These are phyloP conservation scores for Eremobia ochroleuca DNA, from an alignment of 2,888 invertebrate genomes.

Conservation along the genomic window DNA sequence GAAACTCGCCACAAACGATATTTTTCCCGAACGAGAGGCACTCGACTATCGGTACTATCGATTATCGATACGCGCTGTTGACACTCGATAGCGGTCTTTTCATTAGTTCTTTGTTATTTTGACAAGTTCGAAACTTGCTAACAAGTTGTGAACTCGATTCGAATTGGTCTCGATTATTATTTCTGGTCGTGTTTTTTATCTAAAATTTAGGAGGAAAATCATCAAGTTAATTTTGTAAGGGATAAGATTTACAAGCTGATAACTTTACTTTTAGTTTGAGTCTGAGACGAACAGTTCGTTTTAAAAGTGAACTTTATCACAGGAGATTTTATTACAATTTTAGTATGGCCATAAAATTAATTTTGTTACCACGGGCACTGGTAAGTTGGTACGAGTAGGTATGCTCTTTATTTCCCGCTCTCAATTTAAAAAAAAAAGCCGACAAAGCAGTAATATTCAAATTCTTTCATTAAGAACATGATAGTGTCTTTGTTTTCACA, in stretches of 20 bases:
- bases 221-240: slow-evolving; percentile 13
- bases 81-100: slow-evolving; percentile 63
- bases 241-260: slow-evolving; percentile 27
- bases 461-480: not conserved
- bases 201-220: slow-evolving; percentile 1
- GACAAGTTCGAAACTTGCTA: slow-evolving; percentile 59
- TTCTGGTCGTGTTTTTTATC: slow-evolving; percentile 35
- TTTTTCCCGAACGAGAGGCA: slow-evolving; percentile 56
- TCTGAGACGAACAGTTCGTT: not conserved
- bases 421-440: not conserved
- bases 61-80: slow-evolving; percentile 65
- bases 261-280: slow-evolving; percentile 20
- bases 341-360: not conserved
- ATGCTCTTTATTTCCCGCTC: not conserved
- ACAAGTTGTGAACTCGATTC: slow-evolving; percentile 47
- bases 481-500: not conserved
- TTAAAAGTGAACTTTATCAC: slow-evolving; percentile 6
- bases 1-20: slow-evolving; percentile 56
- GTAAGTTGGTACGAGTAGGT: too few species aligned
- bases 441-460: not conserved
- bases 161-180: slow-evolving; percentile 37
- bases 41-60: slow-evolving; percentile 52
- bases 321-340: slow-evolving; percentile 18
- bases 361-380: not conserved
- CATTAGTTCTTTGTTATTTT: slow-evolving; percentile 65